Evolutionary conservation across 2,888 invertebrate species (phyloP), one percentile per base, ranked within the genome.

Genomic region (Plagodis pulveraria): DNA sequence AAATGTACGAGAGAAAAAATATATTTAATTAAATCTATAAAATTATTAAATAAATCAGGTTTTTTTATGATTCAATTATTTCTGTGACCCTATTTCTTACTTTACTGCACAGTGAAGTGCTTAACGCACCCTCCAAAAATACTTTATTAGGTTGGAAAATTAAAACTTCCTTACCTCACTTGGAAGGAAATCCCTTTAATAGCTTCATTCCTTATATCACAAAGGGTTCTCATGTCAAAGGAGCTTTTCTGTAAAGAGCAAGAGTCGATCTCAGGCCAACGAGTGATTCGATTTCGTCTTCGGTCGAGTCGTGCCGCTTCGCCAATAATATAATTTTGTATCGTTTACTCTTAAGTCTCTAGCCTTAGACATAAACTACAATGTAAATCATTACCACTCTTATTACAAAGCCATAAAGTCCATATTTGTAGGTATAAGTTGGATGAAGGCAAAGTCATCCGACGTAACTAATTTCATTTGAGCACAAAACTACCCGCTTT

Each of bases 241-340:
- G 72, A 69, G 58, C 62, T 68, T 66, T 71, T 62, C 67, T 78
- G 73, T 74, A 32, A 45, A 53, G 49, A 53, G 49, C 74, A 71
- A 71, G 78, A 81, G 69, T 77, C 74, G 66, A 77, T 80, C 76
- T 69, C 78, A 72, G 74, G 73, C 76, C 75, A 74, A 77, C 75
- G 76, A 75, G 70, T 83, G 86, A 87, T 84, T 82, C 74, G 71
- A 86, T 86, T 87, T 82, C 69, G 63, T 71, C 72, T 40, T 40
- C 10, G 70, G 72, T 35, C 34, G 22, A 71, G 72, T 22, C 76
- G 70, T 68, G 70, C 73, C 64, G 74, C 76, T 78, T 76, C 76
- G 61, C 75, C 72, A 59, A 69, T 83, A 84, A 85, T 78, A 69
- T 65, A 69, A 80, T 80, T 80, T 65, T 52, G 59, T 63, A 61